Evolutionary conservation across 2,888 invertebrate species (phyloP), one percentile per base, ranked within the genome.

Genomic region (Heliconius aoede): DNA sequence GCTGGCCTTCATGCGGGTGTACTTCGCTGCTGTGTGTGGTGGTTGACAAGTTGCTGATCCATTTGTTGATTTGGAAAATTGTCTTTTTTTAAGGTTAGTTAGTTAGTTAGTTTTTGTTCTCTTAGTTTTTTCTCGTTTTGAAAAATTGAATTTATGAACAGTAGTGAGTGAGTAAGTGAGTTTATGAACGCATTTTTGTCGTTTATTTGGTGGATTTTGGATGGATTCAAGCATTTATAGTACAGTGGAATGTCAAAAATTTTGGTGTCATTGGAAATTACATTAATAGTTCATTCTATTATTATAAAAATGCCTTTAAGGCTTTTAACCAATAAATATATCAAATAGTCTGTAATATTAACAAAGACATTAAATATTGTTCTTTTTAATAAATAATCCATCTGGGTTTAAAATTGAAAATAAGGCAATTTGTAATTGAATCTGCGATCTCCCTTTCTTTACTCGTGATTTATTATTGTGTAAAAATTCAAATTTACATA

Each of bases 321-420:
- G 13, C 24, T 58, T 11, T 1, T 24, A 0, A 58, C 58, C 24
- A 24, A 58, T 24, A 58, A n/a, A 58, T 11, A 55, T 55, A 55
- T n/a, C 55, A 21, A 24, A 24, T 18, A 24, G 58, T 11, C 11
- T 4, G 9, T 58, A 58, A 58, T n/a, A n/a, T 58, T 58, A 24
- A 58, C 24, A 24, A 24, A 24, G 11, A 18, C 46, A 24, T 58
- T 58, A 58, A n/a, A 11, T 24, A 58, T 24, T 58, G 9, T 58
- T 24, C 13, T 24, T 24, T 58, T 24, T 58, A 58, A 58, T 24
- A 24, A 58, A 24, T 26, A 61, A 61, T 26, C 26, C 21, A 61
- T 61, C 28, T 28, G 61, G 61, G 28, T 61, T 61, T 61, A 30
- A 61, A 30, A 65, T 40, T 26, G n/a, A 65, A 24, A 32, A 36